Base-by-base conservation (phyloP, 2,113 vertebrate species). In the Syngnathoides biaculeatus region DNA sequence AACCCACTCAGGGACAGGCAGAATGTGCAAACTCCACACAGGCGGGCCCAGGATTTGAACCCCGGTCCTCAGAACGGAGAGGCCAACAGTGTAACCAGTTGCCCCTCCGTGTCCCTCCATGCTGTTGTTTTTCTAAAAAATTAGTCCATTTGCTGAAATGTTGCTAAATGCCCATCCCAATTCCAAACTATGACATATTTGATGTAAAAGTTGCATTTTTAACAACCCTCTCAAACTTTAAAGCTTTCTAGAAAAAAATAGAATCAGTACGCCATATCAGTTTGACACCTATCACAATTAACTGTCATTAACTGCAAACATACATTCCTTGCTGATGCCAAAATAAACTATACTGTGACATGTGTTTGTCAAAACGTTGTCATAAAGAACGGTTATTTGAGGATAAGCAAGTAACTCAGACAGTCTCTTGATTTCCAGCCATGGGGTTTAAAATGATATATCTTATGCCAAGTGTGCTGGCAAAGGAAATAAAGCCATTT, bases 331-430 rank as follows among this genome's bases (percentile, higher is more conserved):
- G 73, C 39, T 22, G 67, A 71, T 71, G 87, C 80, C 83, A 82
- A 59, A 71, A 73, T 72, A 22, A 79, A 66, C 75, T 78, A 77
- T 69, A 72, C 69, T 72, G 80, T 88, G 81, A 82, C 77, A 84
- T 74, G 68, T 69, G 75, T 84, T 83, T 75, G 73, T 89, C 83
- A 81, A 79, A 78, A 61, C 74, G 78, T 77, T 85, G 84, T 86
- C 83, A 71, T 75, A 84, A 79, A 78, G 58, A 59, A 70, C 82
- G 88, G 88, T 85, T 90, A 58, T 87, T 77, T 85, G 65, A 91
- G 87, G 85, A 90, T 85, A 88, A 61, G 42, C 79, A 85, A 80
- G 82, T 86, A 85, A 74, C 82, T 86, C 72, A 66, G 82, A 82
- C 76, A 65, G 77, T 59, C 55, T 74, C 58, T 73, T 88, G 85